Evolutionary conservation across 2,797 vertebrate genomes (phyloP).

Genomic region (Myioborus miniatus): DNA sequence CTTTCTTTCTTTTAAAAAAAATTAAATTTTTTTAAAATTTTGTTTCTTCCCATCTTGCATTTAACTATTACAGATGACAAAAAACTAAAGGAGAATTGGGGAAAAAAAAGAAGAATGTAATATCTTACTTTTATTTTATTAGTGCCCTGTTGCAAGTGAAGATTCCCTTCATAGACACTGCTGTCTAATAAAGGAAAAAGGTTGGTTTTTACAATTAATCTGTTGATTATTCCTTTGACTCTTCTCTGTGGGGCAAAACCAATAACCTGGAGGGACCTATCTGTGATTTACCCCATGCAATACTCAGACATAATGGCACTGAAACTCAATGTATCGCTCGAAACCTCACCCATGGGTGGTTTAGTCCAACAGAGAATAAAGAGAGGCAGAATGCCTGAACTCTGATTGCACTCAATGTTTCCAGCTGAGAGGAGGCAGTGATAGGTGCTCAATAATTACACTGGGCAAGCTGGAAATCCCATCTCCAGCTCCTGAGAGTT

Average conservation of each 20-base stretch:
- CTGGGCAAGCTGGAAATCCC: background rate
- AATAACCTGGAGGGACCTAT: background rate
- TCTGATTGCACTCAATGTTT: background rate
- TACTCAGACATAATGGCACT: background rate
- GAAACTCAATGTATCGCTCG: background rate
- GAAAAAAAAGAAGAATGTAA: background rate
- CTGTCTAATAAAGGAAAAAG: background rate
- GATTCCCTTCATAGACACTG: background rate
- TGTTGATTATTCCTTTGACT: background rate
- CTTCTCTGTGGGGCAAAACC: background rate
- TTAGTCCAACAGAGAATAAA: background rate
- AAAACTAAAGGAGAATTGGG: background rate
- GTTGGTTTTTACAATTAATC: background rate
- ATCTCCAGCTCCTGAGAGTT: background rate
- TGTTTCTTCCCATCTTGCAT: too few species aligned
- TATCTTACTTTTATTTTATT: background rate
- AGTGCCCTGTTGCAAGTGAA: background rate
- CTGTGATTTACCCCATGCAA: background rate
- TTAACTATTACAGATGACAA: too few species aligned
- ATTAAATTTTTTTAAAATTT: too few species aligned
- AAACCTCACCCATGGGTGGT: background rate
- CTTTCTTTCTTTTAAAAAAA: too few species aligned
- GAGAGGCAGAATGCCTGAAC: background rate
- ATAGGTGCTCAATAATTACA: background rate
- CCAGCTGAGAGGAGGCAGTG: background rate